Evolutionary conservation across 35 echinoderm and acorn worm species (phyloP).

Genomic region (Lytechinus variegatus): DNA sequence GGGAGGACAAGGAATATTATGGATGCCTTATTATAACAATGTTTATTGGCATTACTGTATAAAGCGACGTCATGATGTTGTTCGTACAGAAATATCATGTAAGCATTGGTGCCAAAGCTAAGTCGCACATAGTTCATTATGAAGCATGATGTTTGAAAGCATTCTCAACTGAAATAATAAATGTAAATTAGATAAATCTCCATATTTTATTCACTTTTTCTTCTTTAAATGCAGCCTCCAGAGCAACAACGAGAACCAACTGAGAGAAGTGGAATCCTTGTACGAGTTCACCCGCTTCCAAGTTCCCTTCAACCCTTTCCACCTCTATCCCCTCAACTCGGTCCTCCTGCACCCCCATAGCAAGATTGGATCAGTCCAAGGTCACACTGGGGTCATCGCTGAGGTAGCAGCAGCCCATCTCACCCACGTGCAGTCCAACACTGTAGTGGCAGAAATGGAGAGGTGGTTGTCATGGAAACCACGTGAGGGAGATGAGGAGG

Average conservation of each 20-base stretch:
- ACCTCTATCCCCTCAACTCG: slow-evolving; percentile 26
- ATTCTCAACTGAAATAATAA: no score
- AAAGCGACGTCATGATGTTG: no score
- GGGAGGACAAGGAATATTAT: no score
- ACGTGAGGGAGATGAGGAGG: not conserved
- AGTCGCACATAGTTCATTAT: no score
- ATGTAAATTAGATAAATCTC: no score
- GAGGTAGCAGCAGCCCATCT: slow-evolving; percentile 47
- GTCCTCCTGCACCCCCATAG: slow-evolving; percentile 22
- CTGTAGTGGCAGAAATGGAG: slow-evolving; percentile 32
- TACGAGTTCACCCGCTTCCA: slow-evolving; percentile 8
- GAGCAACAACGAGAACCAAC: not conserved
- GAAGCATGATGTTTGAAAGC: no score
- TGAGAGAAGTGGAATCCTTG: not conserved
- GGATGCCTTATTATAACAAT: no score
- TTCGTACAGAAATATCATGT: no score
- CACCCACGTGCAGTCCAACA: slow-evolving; percentile 25
- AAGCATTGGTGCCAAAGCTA: no score
- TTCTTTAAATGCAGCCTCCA: not conserved
- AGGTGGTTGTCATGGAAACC: slow-evolving; percentile 81
- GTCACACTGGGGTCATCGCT: slow-evolving; percentile 42
- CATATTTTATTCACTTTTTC: not conserved
- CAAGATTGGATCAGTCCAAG: slow-evolving; percentile 31
- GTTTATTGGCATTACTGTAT: no score
- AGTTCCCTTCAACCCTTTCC: slow-evolving; percentile 50